Base-by-base conservation (phyloP, 2,797 vertebrate genomes). In the Thamnophis elegans region DNA sequence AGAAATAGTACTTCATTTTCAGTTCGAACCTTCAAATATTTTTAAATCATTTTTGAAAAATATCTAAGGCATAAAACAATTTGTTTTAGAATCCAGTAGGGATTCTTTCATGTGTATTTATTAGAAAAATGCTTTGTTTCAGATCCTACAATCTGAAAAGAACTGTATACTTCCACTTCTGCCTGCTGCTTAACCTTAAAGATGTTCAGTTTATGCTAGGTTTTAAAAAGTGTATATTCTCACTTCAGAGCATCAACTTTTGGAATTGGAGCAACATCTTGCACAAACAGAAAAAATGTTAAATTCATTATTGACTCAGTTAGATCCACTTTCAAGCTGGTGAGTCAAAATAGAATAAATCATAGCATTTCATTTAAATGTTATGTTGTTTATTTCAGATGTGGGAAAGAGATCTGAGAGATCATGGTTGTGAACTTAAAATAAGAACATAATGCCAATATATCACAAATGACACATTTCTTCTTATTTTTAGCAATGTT, bases 301-400 rank as follows among this genome's bases (percentile, higher is more conserved):
- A 51, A 99, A 98, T 96, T 98, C 98, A 90, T 98, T 99, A 95
- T 97, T 99, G 92, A 98, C 98, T 26, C 98, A 99, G 94, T 97
- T 99, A 94, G 98, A 99, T 96, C 99, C 99, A 7, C 97, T 99
- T 90, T 99, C 99, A 26, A 98, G 98, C 97, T 99, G 98, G 99
- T 98, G 95, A 98, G 98, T 96, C 90, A 82, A 82, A 92, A 47
- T 90, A 58, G 91, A 92, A 85, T 14, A 58, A 59, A 59, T 65
- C 47, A 93, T 56, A 58, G 36, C 2, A 60, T 47, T 90, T 93
- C 28, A 42, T 68, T 88, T 82, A 90, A 92, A 88, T 65, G 22
- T 13, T 58, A 73, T 22, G 9, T 92, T 53, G 51, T n/a, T 47
- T 90, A 25, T 11, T 68, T 90, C 42, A 85, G 18, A 51, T 42